A percentile compares a stretch with the other conserved stretches of the same genome.
Evolutionary conservation across 2,888 invertebrate species (phyloP).

Genomic region (Anagyrus pseudococci): DNA sequence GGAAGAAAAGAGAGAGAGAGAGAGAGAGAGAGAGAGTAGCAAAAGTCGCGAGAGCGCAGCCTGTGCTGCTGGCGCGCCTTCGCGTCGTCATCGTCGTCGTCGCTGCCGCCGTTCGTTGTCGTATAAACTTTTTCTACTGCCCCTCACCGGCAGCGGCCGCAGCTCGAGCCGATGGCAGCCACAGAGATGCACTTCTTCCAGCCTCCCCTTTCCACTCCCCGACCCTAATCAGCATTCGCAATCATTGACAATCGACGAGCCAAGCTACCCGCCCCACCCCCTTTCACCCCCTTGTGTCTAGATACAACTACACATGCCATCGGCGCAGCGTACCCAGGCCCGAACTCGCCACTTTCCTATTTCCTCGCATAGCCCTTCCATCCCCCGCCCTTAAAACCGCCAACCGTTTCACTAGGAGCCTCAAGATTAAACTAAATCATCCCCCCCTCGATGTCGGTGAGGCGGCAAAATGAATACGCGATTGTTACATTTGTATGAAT

Average conservation of each 20-base stretch:
- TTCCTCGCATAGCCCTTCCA: too few relatives aligned
- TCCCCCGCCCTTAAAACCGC: not conserved
- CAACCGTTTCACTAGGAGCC: not conserved
- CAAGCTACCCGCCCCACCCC: conserved; percentile 15
- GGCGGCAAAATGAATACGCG: conserved; percentile 31
- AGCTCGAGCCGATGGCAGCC: not conserved
- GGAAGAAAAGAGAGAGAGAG: not conserved
- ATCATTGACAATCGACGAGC: conserved; percentile 38
- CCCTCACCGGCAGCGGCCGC: conserved; percentile 26
- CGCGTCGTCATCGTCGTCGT: not conserved
- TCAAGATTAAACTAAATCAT: too few relatives aligned
- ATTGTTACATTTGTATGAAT: conserved; percentile 41
- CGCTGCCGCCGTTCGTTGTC: conserved; percentile 31
- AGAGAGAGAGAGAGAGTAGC: not conserved
- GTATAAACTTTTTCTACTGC: conserved; percentile 32
- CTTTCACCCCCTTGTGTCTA: too few relatives aligned
- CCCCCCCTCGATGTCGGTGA: conserved; percentile 28
- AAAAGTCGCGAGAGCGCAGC: not conserved
- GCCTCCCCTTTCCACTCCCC: not conserved
- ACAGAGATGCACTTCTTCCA: not conserved
- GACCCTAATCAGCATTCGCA: conserved; percentile 18
- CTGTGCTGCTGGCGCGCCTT: not conserved
- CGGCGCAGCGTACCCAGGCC: too few relatives aligned
- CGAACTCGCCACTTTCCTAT: too few relatives aligned
- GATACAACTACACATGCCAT: too few relatives aligned